These are phyloP conservation scores for Capitella teleta DNA, from an alignment of 1,140 invertebrate genomes.

Conservation along the genomic window DNA sequence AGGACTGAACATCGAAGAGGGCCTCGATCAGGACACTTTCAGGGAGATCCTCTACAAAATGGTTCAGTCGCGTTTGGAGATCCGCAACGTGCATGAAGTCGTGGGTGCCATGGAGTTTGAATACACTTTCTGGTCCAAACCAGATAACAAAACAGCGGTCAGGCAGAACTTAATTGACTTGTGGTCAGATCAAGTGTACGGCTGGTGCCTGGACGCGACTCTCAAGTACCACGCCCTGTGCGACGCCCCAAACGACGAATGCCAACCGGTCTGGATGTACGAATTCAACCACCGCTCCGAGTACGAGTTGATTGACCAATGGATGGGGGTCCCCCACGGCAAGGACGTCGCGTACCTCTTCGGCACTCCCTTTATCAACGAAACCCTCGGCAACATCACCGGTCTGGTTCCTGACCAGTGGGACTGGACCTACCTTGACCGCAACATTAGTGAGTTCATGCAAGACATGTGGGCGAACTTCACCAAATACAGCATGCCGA, in stretches of 20 bases:
- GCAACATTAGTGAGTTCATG: conserved; percentile 93
- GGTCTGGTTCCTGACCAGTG: conserved; percentile 45
- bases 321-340: conserved; percentile 65
- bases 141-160: conserved; percentile 68
- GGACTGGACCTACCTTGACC: conserved; percentile 78
- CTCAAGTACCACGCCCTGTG: conserved; percentile 39
- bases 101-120: conserved; percentile 86
- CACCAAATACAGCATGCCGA: conserved; percentile 71
- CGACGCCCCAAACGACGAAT: too few species aligned
- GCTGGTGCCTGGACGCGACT: conserved; percentile 31
- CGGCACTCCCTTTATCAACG: conserved; percentile 35
- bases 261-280: conserved; percentile 29
- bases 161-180: conserved; percentile 75
- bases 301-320: conserved; percentile 29
- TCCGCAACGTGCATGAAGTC: conserved; percentile 59
- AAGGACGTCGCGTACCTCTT: conserved; percentile 42
- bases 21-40: conserved; percentile 6
- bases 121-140: conserved; percentile 92
- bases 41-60: conserved; percentile 10
- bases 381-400: conserved; percentile 30
- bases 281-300: conserved; percentile 36
- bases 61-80: conserved; percentile 2
- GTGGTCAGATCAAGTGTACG: conserved; percentile 38
- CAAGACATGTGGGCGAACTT: conserved; percentile 89
- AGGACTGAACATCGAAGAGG: conserved; percentile 12